Evolutionary conservation across 1,140 invertebrate species (phyloP).

Genomic region (Dendrolimus punctatus): DNA sequence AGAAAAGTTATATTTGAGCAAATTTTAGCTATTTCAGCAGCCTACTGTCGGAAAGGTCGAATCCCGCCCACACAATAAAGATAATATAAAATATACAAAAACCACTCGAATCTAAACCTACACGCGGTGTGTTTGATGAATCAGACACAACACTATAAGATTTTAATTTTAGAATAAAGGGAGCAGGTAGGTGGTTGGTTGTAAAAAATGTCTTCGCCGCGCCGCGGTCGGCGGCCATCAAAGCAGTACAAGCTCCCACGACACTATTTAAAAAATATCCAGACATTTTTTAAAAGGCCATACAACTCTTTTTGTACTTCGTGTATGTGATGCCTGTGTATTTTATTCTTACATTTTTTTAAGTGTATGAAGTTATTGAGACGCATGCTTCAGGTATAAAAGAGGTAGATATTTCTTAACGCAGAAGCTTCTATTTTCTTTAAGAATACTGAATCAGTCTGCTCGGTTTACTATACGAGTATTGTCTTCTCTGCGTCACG

Average conservation of each 20-base stretch:
- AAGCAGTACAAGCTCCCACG: slow-evolving; percentile 53
- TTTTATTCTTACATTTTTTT: slow-evolving; percentile 4
- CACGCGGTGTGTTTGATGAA: slow-evolving; percentile 44
- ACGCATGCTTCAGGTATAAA: background rate
- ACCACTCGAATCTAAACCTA: slow-evolving; percentile 7
- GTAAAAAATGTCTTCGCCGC: slow-evolving; percentile 48
- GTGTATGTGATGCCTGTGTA: slow-evolving; percentile 18
- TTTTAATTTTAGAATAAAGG: slow-evolving; percentile 50
- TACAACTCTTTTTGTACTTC: slow-evolving; percentile 30
- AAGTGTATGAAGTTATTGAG: background rate
- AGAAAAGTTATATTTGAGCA: too few species aligned
- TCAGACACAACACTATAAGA: slow-evolving; percentile 38
- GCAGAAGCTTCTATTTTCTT: too few species aligned
- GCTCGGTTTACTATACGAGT: too few species aligned
- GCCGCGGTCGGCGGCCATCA: slow-evolving; percentile 44
- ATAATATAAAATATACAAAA: background rate
- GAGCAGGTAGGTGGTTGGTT: slow-evolving; percentile 37
- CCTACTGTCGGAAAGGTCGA: too few species aligned
- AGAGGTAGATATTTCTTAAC: too few species aligned
- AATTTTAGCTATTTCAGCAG: too few species aligned
- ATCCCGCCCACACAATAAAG: too few species aligned
- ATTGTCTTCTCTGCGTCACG: too few species aligned
- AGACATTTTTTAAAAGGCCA: slow-evolving; percentile 38
- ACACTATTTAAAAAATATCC: slow-evolving; percentile 53
- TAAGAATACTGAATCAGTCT: too few species aligned